These are phyloP conservation scores for Sarcophilus harrisii DNA, from an alignment of 2,797 vertebrate genomes.

Conservation along the genomic window DNA sequence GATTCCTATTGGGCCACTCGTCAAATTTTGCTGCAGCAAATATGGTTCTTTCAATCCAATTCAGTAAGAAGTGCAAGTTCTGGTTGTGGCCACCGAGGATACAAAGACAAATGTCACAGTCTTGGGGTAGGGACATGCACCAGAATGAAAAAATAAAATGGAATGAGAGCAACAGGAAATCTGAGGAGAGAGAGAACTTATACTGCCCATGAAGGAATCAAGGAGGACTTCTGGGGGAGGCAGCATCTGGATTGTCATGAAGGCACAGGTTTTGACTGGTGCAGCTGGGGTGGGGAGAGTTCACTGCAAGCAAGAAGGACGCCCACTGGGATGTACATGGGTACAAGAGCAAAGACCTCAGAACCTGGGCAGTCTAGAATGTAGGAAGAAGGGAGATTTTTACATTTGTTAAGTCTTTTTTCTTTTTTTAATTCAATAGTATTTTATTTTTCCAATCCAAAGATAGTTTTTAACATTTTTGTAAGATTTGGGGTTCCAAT, in stretches of 20 bases:
- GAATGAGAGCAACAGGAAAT: background rate
- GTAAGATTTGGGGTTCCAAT: no score
- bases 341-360: background rate
- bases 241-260: background rate
- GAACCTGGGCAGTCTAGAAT: background rate
- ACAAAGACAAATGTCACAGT: background rate
- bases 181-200: background rate
- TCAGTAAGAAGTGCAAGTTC: background rate
- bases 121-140: background rate
- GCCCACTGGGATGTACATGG: background rate
- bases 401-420: no score
- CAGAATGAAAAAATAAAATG: background rate
- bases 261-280: background rate
- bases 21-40: background rate
- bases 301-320: no score
- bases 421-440: no score
- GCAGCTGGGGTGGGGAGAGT: background rate
- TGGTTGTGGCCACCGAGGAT: background rate
- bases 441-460: no score
- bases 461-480: no score
- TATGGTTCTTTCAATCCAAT: background rate
- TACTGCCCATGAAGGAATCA: background rate
- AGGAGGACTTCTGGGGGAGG: background rate
- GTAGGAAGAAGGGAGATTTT: background rate
- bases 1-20: background rate